These are phyloP conservation scores for Brachymystax lenok DNA, from an alignment of 2,797 vertebrate genomes.

Conservation along the genomic window DNA sequence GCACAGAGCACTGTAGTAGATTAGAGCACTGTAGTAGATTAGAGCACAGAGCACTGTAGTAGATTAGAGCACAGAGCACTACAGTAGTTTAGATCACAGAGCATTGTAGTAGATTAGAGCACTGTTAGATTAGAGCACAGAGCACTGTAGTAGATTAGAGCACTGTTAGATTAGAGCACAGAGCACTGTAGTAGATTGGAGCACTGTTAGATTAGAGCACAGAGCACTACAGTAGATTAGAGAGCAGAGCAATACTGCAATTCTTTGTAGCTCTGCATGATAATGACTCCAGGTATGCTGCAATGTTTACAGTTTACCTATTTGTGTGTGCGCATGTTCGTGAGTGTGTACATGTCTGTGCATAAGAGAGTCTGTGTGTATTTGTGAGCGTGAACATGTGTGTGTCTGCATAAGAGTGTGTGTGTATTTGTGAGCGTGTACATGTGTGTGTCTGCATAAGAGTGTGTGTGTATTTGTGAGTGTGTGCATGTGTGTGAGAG, in stretches of 20 bases:
- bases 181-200: no score
- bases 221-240: no score
- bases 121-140: no score
- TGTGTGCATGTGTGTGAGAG: slow-evolving; percentile 13
- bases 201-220: no score
- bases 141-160: no score
- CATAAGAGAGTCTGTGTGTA: neutral
- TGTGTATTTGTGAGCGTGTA: neutral
- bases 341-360: neutral
- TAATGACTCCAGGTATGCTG: neutral
- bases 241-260: neutral
- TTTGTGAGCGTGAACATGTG: neutral
- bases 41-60: no score
- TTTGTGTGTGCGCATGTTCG: slow-evolving; percentile 1
- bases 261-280: neutral
- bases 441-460: neutral
- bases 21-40: no score
- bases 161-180: no score
- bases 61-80: no score
- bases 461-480: slow-evolving; percentile 10
- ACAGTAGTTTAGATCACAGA: no score
- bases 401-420: neutral
- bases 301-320: neutral
- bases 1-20: no score
- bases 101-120: no score